Evolutionary conservation across 2,113 vertebrate genomes (phyloP), one percentile per base, ranked within the genome.

Genomic region (Neogale vison): DNA sequence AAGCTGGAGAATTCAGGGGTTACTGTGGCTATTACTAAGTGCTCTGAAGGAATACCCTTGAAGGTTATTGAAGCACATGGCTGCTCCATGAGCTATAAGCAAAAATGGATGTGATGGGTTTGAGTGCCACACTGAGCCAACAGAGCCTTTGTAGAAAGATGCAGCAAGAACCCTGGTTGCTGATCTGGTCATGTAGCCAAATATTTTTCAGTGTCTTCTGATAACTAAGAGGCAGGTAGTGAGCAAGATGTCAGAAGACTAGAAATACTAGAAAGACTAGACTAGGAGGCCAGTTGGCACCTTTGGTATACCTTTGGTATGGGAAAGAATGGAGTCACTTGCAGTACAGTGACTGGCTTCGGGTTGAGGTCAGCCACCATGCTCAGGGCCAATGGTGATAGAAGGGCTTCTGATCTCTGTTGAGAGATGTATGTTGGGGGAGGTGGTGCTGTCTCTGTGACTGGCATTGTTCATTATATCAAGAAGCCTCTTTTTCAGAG

Each of bases 171-270:
- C 18, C 4, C 34, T 31, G 10, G 36, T 57, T 13, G 50, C 14
- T 34, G 31, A 61, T 87, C 29, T 65, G 79, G 31, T 63, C 55
- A 88, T 42, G 29, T 42, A 77, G n/a, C 55, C 57, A 23, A 63
- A 88, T 52, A 39, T 45, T 90, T 93, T 84, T 88, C 24, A 69
- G 18, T 23, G 11, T 55, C 17, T 74, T 76, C 85, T 29, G 90
- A 7, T 20, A 45, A 0, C 23, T 36, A 76, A 31, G 13, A 76
- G 29, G 11, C 13, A 3, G 14, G 45, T 67, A 4, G 42, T 55
- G 36, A 63, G 4, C 57, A 36, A 24, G 42, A 52, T 45, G 1
- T 69, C 55, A 74, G 6, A 86, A 94, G 31, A 31, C 21, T 71
- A 50, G 10, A 87, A 24, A 55, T 13, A 52, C 52, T 52, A 52